Evolutionary conservation across 2,888 invertebrate species (phyloP).

Genomic region (Cryptus armator): DNA sequence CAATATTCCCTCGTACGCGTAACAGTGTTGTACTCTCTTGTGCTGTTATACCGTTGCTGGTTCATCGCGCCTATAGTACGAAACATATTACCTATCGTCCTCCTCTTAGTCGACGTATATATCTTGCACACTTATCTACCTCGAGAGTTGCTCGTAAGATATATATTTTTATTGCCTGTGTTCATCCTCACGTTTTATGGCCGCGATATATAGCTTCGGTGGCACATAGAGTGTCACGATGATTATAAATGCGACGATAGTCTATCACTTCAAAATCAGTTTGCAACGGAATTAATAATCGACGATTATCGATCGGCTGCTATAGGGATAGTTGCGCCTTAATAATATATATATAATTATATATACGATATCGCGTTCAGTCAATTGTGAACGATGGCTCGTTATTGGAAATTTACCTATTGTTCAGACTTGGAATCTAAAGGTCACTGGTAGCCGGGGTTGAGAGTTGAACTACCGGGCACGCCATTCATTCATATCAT

Average conservation of each 20-base stretch:
- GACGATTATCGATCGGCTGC: background rate
- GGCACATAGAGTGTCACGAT: background rate
- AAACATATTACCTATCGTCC: conserved; percentile 3
- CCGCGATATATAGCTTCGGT: background rate
- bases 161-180: conserved; percentile 54
- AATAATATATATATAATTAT: conserved; percentile 7
- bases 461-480: conserved; percentile 32
- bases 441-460: conserved; percentile 6
- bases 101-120: background rate
- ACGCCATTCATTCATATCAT: conserved; percentile 46
- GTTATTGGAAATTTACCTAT: conserved; percentile 44
- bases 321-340: background rate
- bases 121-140: conserved; percentile 6
- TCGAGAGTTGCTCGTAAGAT: background rate
- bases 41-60: conserved; percentile 35
- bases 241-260: background rate
- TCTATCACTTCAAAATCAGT: background rate
- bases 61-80: conserved; percentile 14
- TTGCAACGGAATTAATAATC: background rate
- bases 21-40: conserved; percentile 12
- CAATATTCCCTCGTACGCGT: conserved; percentile 71
- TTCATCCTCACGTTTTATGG: conserved; percentile 33
- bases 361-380: background rate
- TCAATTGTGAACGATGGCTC: background rate
- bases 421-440: conserved; percentile 31